phyloP scores from a whole-genome alignment of 2,113 vertebrate genomes.

The Deroptyus accipitrinus region DNA sequence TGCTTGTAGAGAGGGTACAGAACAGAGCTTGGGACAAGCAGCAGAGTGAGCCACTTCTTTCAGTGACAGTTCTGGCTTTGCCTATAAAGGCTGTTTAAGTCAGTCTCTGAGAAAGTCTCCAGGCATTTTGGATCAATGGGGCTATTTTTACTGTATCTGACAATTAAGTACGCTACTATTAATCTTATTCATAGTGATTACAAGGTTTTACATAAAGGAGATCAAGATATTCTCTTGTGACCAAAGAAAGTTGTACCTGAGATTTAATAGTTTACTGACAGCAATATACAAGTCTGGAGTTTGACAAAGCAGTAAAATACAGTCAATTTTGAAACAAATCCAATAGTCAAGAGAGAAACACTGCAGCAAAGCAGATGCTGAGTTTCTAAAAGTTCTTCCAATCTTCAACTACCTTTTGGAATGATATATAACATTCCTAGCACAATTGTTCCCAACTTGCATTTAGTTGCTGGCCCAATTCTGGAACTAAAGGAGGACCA shows the following conservation, averaged over 20 bases:
- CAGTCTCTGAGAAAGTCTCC: background rate
- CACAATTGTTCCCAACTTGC: background rate
- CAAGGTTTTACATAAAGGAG: background rate
- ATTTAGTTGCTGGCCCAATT: background rate
- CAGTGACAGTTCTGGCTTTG: background rate
- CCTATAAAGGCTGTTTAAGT: background rate
- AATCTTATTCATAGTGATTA: background rate
- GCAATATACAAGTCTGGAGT: background rate
- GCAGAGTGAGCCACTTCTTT: rapidly evolving
- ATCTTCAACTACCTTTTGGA: background rate
- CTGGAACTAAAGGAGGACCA: background rate
- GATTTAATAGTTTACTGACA: background rate
- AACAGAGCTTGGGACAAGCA: background rate
- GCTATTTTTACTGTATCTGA: background rate
- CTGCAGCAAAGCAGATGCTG: background rate
- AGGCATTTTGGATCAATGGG: background rate
- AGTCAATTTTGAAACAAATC: background rate
- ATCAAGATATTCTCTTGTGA: background rate
- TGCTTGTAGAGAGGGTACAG: background rate
- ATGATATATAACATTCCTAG: background rate
- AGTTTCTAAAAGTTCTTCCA: background rate
- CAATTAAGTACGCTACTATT: background rate
- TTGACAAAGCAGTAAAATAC: background rate
- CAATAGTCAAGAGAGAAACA: background rate
- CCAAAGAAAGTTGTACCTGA: background rate